Conservation (phyloP, 2,113 vertebrate genomes). For the Pteropus alecto region DNA sequence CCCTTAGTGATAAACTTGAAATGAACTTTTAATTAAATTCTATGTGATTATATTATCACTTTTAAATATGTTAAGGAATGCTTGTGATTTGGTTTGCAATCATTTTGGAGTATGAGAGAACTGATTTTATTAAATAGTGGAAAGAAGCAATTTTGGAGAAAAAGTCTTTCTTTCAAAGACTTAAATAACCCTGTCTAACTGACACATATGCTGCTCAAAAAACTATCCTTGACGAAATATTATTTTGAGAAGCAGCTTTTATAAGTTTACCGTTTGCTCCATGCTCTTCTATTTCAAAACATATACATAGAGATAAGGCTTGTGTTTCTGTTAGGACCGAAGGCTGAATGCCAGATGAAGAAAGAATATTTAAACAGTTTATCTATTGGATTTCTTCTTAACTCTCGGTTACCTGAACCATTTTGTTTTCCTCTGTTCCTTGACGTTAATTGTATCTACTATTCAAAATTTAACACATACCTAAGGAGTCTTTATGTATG, state of each 20-base stretch:
- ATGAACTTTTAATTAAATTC: constrained; percentile 64
- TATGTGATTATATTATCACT: constrained; percentile 41
- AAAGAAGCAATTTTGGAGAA: constrained; percentile 56
- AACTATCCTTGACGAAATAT: not conserved
- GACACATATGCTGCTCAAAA: constrained; percentile 25
- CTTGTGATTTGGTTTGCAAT: not conserved
- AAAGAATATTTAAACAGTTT: not conserved
- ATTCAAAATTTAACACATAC: not conserved
- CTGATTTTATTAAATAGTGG: constrained; percentile 42
- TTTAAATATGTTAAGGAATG: constrained; percentile 56
- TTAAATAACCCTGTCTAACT: constrained; percentile 39
- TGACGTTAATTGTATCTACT: not conserved
- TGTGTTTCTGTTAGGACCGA: not conserved
- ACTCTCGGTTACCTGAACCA: not conserved
- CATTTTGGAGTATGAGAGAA: constrained; percentile 49
- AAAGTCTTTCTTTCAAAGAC: not conserved
- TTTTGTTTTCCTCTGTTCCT: not conserved
- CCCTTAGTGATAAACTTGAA: constrained; percentile 53
- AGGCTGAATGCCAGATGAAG: not conserved
- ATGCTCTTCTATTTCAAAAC: not conserved
- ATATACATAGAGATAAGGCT: not conserved
- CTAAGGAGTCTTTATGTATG: not conserved
- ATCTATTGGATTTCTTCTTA: constrained; percentile 11
- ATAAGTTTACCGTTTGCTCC: not conserved
- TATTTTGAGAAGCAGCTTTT: constrained; percentile 30